Conservation (phyloP, 1,140 invertebrate species). For the Mercenaria mercenaria region DNA sequence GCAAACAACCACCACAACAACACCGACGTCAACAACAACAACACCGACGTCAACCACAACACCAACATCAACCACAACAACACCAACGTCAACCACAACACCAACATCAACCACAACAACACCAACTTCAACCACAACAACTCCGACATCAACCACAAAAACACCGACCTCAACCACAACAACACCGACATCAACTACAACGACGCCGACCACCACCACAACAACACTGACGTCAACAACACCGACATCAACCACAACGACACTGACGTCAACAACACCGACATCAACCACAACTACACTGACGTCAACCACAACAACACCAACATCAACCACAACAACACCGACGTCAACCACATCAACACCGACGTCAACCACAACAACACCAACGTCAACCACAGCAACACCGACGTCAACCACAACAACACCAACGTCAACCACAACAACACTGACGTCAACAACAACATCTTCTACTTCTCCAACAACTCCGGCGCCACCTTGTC, state of each 20-base stretch:
- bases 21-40: too few species aligned
- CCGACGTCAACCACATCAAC: background rate
- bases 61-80: too few species aligned
- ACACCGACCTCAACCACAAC: too few species aligned
- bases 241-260: background rate
- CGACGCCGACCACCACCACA: too few species aligned
- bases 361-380: too few species aligned
- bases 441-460: background rate
- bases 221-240: background rate
- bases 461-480: background rate
- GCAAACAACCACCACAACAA: too few species aligned
- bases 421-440: background rate
- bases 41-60: too few species aligned
- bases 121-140: too few species aligned
- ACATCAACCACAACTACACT: background rate
- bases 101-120: too few species aligned
- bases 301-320: background rate
- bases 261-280: background rate
- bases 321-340: background rate
- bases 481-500: background rate
- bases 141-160: too few species aligned
- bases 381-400: background rate
- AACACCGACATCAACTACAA: too few species aligned
- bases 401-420: background rate
- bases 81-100: too few species aligned